Percentiles rank a stretch among this genome's conserved stretches.
Evolutionary conservation across 2,888 invertebrate species (phyloP).

Genomic region (Yponomeuta evonymella): DNA sequence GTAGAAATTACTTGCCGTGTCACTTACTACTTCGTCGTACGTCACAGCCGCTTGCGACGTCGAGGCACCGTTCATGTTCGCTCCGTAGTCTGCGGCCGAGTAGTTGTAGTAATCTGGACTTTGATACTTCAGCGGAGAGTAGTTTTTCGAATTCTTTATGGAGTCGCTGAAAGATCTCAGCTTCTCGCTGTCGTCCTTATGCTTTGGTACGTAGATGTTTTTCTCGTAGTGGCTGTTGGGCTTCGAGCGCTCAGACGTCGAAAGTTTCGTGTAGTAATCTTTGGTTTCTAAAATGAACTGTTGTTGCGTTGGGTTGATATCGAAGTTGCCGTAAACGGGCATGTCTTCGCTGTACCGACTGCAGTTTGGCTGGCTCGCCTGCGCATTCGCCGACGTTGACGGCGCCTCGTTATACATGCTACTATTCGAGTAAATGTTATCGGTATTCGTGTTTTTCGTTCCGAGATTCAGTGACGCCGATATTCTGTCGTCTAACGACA

Average conservation of each 20-base stretch:
- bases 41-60: constrained; percentile 33
- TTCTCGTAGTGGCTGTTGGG: constrained; percentile 55
- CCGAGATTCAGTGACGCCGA: constrained; percentile 68
- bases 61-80: constrained; percentile 30
- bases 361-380: constrained; percentile 24
- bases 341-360: constrained; percentile 41
- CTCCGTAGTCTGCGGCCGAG: background rate
- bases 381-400: constrained; percentile 31
- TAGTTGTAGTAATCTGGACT: constrained; percentile 30
- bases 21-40: constrained; percentile 63
- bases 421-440: constrained; percentile 50
- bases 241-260: constrained; percentile 43
- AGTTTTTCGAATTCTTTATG: constrained; percentile 62
- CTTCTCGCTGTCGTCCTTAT: constrained; percentile 56
- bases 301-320: constrained; percentile 49
- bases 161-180: constrained; percentile 58
- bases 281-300: constrained; percentile 61
- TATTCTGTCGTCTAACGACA: constrained; percentile 68
- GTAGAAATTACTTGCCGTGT: constrained; percentile 56
- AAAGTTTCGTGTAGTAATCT: constrained; percentile 63
- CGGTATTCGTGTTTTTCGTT: constrained; percentile 55
- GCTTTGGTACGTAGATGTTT: constrained; percentile 62
- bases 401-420: constrained; percentile 33
- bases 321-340: constrained; percentile 54
- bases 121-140: constrained; percentile 50